A percentile compares a stretch with the other conserved stretches of the same genome.
These are phyloP conservation scores for Oreamnos americanus DNA, from an alignment of 2,113 vertebrate genomes.

Conservation along the genomic window DNA sequence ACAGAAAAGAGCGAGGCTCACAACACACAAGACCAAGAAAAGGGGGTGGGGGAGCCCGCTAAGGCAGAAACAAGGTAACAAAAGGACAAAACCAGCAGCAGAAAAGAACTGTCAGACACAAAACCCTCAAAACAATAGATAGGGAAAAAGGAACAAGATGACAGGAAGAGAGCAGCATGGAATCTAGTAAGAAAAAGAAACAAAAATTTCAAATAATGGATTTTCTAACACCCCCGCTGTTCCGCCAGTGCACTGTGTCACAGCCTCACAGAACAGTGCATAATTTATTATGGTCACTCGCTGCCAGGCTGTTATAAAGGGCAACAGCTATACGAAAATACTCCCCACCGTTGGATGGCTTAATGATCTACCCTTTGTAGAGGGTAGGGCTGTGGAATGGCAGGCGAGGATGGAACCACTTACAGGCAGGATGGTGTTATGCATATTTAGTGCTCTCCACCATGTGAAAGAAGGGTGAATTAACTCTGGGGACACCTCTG, in stretches of 20 bases:
- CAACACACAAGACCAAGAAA: slow-evolving; percentile 45
- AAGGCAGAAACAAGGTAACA: slow-evolving; percentile 62
- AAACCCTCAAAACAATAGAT: slow-evolving; percentile 67
- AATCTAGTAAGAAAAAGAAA: slow-evolving; percentile 65
- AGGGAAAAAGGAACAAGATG: slow-evolving; percentile 31
- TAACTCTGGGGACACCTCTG: background rate
- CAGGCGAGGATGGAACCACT: background rate
- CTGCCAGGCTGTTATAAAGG: slow-evolving; percentile 48
- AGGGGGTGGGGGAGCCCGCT: background rate
- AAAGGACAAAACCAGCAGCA: slow-evolving; percentile 51
- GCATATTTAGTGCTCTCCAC: background rate
- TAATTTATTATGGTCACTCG: slow-evolving; percentile 64
- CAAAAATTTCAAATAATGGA: slow-evolving; percentile 69
- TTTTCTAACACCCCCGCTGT: slow-evolving; percentile 49
- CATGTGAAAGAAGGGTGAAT: background rate
- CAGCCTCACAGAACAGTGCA: slow-evolving; percentile 25
- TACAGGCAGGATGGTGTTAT: background rate
- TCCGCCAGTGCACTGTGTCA: slow-evolving; percentile 19
- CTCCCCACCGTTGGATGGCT: slow-evolving; percentile 24
- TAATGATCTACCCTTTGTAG: slow-evolving; percentile 34
- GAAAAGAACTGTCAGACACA: slow-evolving; percentile 70
- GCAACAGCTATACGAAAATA: slow-evolving; percentile 45
- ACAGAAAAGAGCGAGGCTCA: slow-evolving; percentile 39
- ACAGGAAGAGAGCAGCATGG: slow-evolving; percentile 65
- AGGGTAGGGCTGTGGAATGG: background rate